phyloP scores from a whole-genome alignment of 2,888 invertebrate species.

The Stomorhina lunata region DNA sequence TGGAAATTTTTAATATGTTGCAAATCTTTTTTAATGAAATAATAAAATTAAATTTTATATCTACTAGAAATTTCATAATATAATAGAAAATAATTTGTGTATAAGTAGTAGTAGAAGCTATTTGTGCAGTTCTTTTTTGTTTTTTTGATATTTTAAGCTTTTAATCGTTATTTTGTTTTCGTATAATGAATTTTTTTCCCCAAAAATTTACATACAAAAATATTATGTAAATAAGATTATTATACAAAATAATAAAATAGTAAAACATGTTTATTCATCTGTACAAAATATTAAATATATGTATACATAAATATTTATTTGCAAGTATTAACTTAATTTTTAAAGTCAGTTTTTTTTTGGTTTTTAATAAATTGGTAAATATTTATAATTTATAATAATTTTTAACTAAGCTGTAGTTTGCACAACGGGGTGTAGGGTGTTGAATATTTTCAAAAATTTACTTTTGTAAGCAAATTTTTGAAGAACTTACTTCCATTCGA shows the following conservation, averaged over 20 bases:
- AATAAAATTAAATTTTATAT: too few species aligned
- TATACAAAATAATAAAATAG: background rate
- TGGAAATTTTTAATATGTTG: background rate
- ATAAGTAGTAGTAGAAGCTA: too few species aligned
- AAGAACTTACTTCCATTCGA: too few species aligned
- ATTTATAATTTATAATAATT: background rate
- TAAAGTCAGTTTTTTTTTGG: background rate
- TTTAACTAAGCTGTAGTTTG: background rate
- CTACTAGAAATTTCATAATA: too few species aligned
- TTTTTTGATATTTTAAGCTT: background rate
- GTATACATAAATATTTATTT: background rate
- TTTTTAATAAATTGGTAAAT: background rate
- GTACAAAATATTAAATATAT: too few species aligned
- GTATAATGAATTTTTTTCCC: background rate
- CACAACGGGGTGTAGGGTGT: too few species aligned
- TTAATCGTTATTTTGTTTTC: slow-evolving; percentile 22
- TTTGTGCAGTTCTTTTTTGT: too few species aligned
- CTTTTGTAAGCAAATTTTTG: too few species aligned
- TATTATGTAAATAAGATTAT: slow-evolving; percentile 18
- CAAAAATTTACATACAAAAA: background rate
- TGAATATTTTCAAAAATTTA: too few species aligned
- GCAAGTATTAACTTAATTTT: slow-evolving; percentile 21
- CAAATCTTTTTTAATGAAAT: background rate
- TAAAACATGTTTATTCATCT: too few species aligned
- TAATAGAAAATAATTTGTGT: too few species aligned